Base-by-base conservation (phyloP, 2,888 invertebrate species). In the Hymenopus coronatus region DNA sequence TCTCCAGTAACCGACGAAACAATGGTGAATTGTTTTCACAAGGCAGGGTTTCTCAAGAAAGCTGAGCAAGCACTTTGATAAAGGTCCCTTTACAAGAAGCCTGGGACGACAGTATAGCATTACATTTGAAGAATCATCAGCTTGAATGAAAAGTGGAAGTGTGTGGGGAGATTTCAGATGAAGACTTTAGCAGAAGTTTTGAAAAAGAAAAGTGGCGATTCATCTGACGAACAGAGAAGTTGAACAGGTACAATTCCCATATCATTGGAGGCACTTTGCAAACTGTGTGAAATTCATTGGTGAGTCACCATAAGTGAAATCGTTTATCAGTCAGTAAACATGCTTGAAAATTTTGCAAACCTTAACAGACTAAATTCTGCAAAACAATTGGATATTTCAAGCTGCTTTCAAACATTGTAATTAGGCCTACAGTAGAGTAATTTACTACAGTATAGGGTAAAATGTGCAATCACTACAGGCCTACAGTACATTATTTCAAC, bases 131-230 rank as follows among this genome's bases (percentile, higher is more conserved):
- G 40, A 33, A 33, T 85, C n/a, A n/a, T 85, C 40, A 40, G 3
- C 83, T 83, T 28, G 83, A 28, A 15, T 28, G 83, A 83, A 83
- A 83, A n/a, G n/a, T n/a, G 28, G 33, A 40, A 33, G 54, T 46
- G 6, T 85, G 82, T n/a, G n/a, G n/a, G n/a, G n/a, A n/a, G n/a
- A n/a, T n/a, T n/a, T n/a, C n/a, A n/a, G n/a, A n/a, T n/a, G 30
- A 82, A 82, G 15, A 88, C 82, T 88, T 82, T 88, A 33, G 88
- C 88, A 82, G 88, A 82, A 85, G 85, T 33, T 40, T 20, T 85
- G 28, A 84, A 70, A 54, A 86, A 82, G 82, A 88, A 30, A 33
- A n/a, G 9, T 88, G 83, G 40, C 9, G 25, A 88, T 88, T 82
- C 33, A 28, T 88, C 88, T 88, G 12, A n/a, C 28, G 40, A 88